Conservation (phyloP, 2,888 invertebrate species). For the Mythimna albipuncta region DNA sequence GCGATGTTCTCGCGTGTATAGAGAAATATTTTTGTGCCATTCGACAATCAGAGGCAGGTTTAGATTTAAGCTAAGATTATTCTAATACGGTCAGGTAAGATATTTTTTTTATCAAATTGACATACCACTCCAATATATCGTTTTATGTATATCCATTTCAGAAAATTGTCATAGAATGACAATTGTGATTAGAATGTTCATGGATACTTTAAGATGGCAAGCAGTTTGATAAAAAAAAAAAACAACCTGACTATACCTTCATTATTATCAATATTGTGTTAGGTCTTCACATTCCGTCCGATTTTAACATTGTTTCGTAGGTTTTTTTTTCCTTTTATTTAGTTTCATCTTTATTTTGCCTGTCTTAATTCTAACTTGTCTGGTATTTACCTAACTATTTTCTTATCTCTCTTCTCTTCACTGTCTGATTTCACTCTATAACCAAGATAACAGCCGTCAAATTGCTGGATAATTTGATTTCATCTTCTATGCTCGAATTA, state of each 20-base stretch:
- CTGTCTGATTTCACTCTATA: conserved; percentile 1
- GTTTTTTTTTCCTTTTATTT: neutral
- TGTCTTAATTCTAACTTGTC: neutral
- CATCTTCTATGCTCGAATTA: neutral
- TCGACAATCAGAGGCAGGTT: conserved; percentile 41
- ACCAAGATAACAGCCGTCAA: neutral
- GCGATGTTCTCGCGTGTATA: conserved; percentile 47
- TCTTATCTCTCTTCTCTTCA: conserved; percentile 5
- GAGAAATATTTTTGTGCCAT: conserved; percentile 56
- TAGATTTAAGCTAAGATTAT: conserved; percentile 43
- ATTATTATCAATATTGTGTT: conserved; percentile 45
- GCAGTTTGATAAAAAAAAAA: neutral
- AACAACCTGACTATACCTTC: conserved; percentile 10
- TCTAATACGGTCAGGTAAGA: conserved; percentile 11
- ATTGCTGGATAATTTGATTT: conserved; percentile 10
- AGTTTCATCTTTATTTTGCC: neutral
- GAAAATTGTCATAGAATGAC: neutral
- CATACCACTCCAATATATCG: neutral
- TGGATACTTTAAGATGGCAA: neutral
- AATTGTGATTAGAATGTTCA: neutral
- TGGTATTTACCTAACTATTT: neutral
- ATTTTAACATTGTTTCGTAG: conserved; percentile 29
- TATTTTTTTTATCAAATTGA: conserved; percentile 4
- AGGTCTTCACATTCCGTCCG: conserved; percentile 64
- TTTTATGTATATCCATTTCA: neutral